Percentiles rank a stretch among this genome's conserved stretches.
Evolutionary conservation across 2,888 invertebrate genomes (phyloP).

Genomic region (Plebejus melissa): DNA sequence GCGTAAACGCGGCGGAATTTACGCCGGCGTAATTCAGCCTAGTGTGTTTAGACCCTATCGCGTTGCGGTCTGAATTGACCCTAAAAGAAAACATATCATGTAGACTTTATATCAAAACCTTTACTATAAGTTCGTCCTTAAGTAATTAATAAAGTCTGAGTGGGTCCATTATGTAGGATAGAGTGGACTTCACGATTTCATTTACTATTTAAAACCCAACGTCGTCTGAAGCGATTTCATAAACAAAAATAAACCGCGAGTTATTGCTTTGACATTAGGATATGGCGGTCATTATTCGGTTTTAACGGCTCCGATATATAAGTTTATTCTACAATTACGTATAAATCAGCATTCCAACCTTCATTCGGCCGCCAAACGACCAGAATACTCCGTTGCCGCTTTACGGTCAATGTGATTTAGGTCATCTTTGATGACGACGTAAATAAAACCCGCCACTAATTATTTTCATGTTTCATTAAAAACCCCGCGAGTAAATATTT

Average conservation of each 20-base stretch:
- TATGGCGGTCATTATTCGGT: constrained; percentile 18
- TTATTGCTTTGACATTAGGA: constrained; percentile 9
- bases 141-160: neutral
- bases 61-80: too few relatives aligned
- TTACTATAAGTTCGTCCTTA: neutral
- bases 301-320: constrained; percentile 8
- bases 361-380: constrained; percentile 23
- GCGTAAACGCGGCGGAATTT: too few relatives aligned
- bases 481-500: neutral
- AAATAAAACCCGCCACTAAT: constrained; percentile 24
- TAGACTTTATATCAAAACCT: neutral
- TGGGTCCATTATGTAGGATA: too few relatives aligned
- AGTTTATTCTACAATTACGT: constrained; percentile 24
- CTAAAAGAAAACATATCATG: too few relatives aligned
- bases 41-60: too few relatives aligned
- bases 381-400: constrained; percentile 4
- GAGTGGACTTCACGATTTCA: neutral
- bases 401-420: constrained; percentile 29
- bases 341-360: constrained; percentile 27
- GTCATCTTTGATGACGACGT: constrained; percentile 28
- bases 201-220: neutral
- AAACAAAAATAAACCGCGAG: constrained; percentile 1
- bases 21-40: too few relatives aligned
- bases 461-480: constrained; percentile 15
- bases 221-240: constrained; percentile 5